Evolutionary conservation across 1,140 invertebrate species (phyloP).

Genomic region (Centruroides vittatus): DNA sequence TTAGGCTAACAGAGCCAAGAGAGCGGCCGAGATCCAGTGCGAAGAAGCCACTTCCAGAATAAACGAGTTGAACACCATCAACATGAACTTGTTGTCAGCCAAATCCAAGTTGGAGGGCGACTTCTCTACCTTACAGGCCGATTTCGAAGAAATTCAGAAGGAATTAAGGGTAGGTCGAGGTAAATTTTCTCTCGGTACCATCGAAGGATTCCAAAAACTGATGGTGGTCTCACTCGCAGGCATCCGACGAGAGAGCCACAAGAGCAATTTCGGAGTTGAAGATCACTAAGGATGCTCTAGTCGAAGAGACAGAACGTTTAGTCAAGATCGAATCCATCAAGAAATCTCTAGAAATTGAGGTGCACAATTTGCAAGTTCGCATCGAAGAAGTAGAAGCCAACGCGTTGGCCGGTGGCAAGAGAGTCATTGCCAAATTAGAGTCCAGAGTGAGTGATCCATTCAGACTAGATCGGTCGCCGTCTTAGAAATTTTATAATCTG

Average conservation of each 20-base stretch:
- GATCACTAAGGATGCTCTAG: constrained; percentile 78
- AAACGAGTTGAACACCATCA: constrained; percentile 85
- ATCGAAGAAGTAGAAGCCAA: constrained; percentile 94
- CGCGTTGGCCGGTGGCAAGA: constrained; percentile 85
- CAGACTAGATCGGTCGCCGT: not conserved
- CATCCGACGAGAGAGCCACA: constrained; percentile 80
- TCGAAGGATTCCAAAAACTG: too few species aligned
- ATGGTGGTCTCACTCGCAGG: constrained; percentile 23
- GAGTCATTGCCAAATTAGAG: constrained; percentile 94
- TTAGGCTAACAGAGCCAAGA: constrained; percentile 66
- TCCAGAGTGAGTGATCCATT: constrained; percentile 41
- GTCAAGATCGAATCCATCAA: constrained; percentile 95
- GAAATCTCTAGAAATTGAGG: constrained; percentile 91
- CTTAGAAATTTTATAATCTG: not conserved
- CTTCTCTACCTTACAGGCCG: constrained; percentile 63
- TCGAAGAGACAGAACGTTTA: constrained; percentile 90
- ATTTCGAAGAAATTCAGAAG: constrained; percentile 92
- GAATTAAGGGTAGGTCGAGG: constrained; percentile 58
- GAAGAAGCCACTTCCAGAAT: constrained; percentile 78
- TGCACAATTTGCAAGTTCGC: constrained; percentile 87
- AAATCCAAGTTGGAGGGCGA: constrained; percentile 91
- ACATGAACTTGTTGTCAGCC: constrained; percentile 76
- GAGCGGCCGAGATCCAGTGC: constrained; percentile 67
- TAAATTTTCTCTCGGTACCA: not conserved
- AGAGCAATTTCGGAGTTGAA: constrained; percentile 76